Base-by-base conservation (phyloP, 1,140 invertebrate species). In the Myzus persicae region DNA sequence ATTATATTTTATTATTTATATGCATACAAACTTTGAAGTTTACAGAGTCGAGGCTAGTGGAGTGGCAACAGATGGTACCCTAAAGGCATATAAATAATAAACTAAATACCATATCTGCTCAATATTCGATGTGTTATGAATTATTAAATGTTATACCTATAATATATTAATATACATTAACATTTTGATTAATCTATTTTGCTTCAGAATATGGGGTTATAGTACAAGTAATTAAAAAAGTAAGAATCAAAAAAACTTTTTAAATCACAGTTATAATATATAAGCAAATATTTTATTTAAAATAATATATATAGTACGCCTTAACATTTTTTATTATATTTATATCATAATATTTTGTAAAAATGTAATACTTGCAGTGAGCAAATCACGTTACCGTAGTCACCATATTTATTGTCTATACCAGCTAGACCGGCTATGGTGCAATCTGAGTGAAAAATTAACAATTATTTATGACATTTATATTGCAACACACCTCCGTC, bases 1-100 rank as follows among this genome's bases (percentile, higher is more conserved):
- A n/a, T 76, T 76, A 76, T 76, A 51, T 51, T 51, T 67, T 67
- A 67, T 67, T 67, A 67, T 67, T 67, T n/a, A n/a, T 76, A 76
- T n/a, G 59, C 59, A n/a, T 6, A n/a, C 31, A 36, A 76, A n/a
- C 59, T n/a, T 36, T 76, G 59, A 76, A 76, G 31, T 76, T 76
- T 76, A 6, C 14, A 4, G 59, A 76, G 31, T 76, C 14, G 59
- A 76, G 31, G 14, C 59, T n/a, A 76, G 59, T 18, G 0, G 59
- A 76, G 59, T 76, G 31, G 59, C 14, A 76, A 18, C 59, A 76
- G 14, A 31, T 76, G 59, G 4, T 6, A 76, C 59, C 59, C 31
- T 76, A 76, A 76, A 76, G 59, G 59, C 31, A 4, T 76, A 76
- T 76, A 76, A 76, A 76, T 76, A 76, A 76, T 76, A n/a, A 76